A percentile compares a stretch with the other conserved stretches of the same genome.
Evolutionary conservation across 23 tunicate species (phyloP).

Genomic region (Ascidia mentula): DNA sequence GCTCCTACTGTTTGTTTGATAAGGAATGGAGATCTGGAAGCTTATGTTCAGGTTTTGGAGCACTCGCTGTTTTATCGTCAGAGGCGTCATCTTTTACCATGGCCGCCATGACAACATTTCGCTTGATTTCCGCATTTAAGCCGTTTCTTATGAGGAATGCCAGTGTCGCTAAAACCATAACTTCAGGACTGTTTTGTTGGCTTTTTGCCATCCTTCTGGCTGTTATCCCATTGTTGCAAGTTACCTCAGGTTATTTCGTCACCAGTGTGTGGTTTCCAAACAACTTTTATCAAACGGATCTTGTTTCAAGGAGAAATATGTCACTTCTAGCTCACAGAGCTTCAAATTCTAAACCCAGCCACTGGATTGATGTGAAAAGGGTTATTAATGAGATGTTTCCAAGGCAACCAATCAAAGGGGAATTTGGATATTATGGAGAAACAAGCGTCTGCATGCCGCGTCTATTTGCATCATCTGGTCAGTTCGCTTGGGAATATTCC

Average conservation of each 20-base stretch:
- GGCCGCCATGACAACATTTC: slow-evolving; percentile 10
- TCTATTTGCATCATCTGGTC: not conserved
- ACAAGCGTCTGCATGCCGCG: slow-evolving; percentile 7
- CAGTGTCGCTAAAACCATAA: not conserved
- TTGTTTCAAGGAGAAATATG: not conserved
- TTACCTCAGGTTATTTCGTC: not conserved
- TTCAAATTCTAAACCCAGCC: not conserved
- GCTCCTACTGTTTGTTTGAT: slow-evolving; percentile 6
- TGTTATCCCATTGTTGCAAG: not conserved
- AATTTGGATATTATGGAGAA: slow-evolving; percentile 9
- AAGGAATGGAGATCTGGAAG: slow-evolving; percentile 16
- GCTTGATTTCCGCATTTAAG: not conserved
- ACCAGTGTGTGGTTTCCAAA: slow-evolving; percentile 12
- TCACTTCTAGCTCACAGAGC: not conserved
- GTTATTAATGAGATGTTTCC: not conserved
- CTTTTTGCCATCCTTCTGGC: not conserved
- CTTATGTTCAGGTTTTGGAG: slow-evolving; percentile 12
- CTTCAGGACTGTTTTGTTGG: not conserved
- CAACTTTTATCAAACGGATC: not conserved
- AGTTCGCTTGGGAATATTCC: not conserved
- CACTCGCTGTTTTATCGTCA: not conserved
- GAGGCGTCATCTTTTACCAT: not conserved
- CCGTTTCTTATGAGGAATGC: not conserved
- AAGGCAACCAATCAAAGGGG: not conserved
- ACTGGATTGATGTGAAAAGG: not conserved